Percentiles rank a stretch among this genome's conserved stretches.
These are phyloP conservation scores for Dicranocentrus wangi DNA, from an alignment of 2,888 invertebrate genomes.

Conservation along the genomic window DNA sequence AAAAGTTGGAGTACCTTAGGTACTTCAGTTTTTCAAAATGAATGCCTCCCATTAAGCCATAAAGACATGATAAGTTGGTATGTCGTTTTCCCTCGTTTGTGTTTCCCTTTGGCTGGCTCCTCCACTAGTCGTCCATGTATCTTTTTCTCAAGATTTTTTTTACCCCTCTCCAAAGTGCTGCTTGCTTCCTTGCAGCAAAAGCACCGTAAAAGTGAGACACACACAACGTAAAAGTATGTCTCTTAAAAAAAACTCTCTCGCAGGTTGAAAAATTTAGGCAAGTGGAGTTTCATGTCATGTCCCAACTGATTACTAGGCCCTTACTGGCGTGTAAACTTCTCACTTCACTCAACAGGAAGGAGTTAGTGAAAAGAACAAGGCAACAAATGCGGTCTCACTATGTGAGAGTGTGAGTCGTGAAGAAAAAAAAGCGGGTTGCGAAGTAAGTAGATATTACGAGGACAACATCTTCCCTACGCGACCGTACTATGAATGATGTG, in stretches of 20 bases:
- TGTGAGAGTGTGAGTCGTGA: neutral
- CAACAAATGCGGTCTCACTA: conserved; percentile 24
- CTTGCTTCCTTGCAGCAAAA: neutral
- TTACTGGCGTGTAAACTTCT: conserved; percentile 58
- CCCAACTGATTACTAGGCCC: conserved; percentile 53
- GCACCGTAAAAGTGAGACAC: conserved; percentile 12
- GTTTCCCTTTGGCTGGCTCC: conserved; percentile 34
- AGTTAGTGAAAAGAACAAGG: conserved; percentile 28
- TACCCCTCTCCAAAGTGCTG: neutral
- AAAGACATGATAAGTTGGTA: conserved; percentile 59
- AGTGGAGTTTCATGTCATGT: conserved; percentile 64
- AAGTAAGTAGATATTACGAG: conserved; percentile 6
- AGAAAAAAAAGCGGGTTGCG: neutral
- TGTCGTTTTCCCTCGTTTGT: conserved; percentile 51
- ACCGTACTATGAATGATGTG: conserved; percentile 50
- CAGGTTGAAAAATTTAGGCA: conserved; percentile 58
- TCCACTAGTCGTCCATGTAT: conserved; percentile 53
- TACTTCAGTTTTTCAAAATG: conserved; percentile 32
- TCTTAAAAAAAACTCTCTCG: conserved; percentile 44
- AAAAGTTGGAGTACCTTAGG: neutral
- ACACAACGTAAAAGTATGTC: conserved; percentile 2
- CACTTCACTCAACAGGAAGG: conserved; percentile 56
- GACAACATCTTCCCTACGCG: conserved; percentile 19
- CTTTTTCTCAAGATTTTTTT: conserved; percentile 28
- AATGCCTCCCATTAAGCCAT: conserved; percentile 57